A percentile compares a stretch with the other conserved stretches of the same genome.
These are phyloP conservation scores for Patella vulgata DNA, from an alignment of 1,140 invertebrate species.

Conservation along the genomic window DNA sequence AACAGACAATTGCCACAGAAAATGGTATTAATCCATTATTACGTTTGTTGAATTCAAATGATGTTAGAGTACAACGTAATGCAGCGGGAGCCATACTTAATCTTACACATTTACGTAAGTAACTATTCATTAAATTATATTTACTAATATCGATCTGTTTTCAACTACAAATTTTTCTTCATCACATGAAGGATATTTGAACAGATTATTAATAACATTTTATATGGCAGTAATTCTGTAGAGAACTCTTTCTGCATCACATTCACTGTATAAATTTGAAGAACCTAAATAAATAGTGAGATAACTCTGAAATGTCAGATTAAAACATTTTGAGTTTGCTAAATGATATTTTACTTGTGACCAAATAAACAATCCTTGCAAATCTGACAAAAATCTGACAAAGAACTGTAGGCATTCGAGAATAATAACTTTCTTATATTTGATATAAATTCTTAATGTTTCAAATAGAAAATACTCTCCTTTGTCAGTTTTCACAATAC, in stretches of 20 bases:
- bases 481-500: no score
- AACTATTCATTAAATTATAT: not conserved
- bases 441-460: no score
- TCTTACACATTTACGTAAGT: constrained; percentile 55
- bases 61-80: constrained; percentile 53
- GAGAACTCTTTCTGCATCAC: not conserved
- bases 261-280: not conserved
- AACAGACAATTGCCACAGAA: constrained; percentile 37
- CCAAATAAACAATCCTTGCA: no score
- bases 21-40: constrained; percentile 46
- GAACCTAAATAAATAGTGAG: not conserved
- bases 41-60: constrained; percentile 37
- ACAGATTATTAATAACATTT: not conserved
- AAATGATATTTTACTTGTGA: no score
- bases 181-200: not conserved
- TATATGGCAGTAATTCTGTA: not conserved
- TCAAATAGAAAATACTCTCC: no score
- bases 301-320: no score
- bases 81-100: constrained; percentile 56
- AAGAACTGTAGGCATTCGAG: no score
- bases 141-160: not conserved
- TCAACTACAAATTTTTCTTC: not conserved
- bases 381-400: no score
- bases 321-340: no score
- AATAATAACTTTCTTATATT: no score